Percentiles rank a stretch among this genome's conserved stretches.
Conservation (phyloP, 2,113 vertebrate species). For the Pachycephala philippinensis region DNA sequence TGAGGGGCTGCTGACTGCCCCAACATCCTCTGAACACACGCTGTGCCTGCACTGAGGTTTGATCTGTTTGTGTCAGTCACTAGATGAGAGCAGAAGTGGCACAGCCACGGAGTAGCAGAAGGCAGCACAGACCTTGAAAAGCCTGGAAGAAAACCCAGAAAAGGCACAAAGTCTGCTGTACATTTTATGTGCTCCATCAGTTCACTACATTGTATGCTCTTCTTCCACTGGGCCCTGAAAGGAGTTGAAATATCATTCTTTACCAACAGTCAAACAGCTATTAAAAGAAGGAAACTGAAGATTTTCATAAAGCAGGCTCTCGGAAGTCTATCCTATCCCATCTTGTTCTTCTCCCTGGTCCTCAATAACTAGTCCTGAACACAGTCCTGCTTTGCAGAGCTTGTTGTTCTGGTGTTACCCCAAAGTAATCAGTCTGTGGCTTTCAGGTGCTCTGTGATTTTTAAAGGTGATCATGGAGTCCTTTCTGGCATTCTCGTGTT, state of each 20-base stretch:
- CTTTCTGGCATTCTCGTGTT: not conserved
- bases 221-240: not conserved
- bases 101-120: not conserved
- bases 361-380: not conserved
- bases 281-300: not conserved
- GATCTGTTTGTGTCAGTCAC: not conserved
- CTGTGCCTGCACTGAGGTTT: not conserved
- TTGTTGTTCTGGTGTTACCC: not conserved
- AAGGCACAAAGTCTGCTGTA: not conserved
- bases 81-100: not conserved
- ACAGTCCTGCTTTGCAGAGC: not conserved
- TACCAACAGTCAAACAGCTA: not conserved
- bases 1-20: not conserved
- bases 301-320: not conserved
- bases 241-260: not conserved
- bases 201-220: not conserved
- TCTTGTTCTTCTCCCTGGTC: not conserved
- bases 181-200: not conserved
- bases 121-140: not conserved
- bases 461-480: not conserved
- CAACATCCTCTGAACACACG: not conserved
- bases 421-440: not conserved
- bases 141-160: not conserved
- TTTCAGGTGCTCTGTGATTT: not conserved
- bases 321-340: not conserved